These are phyloP conservation scores for Watsonalla cultraria DNA, from an alignment of 2,888 invertebrate species.

Conservation along the genomic window DNA sequence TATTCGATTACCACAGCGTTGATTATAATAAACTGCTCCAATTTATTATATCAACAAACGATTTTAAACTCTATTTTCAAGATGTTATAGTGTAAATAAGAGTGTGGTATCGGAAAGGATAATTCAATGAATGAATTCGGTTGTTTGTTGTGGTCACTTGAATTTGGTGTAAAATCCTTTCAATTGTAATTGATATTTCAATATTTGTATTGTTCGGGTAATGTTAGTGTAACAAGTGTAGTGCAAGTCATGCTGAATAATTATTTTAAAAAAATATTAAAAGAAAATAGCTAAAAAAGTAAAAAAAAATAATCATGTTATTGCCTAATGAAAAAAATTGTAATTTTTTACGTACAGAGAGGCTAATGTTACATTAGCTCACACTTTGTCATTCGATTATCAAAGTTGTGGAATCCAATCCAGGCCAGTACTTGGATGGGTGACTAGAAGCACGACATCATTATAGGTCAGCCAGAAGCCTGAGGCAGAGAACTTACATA, in stretches of 20 bases:
- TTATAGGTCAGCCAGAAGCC: no score
- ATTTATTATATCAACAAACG: not conserved
- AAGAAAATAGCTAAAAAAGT: constrained; percentile 13
- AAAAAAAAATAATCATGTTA: no score
- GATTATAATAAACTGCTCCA: constrained; percentile 3
- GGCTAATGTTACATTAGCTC: no score
- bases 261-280: no score
- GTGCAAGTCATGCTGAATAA: not conserved
- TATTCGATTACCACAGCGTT: not conserved
- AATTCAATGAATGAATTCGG: constrained; percentile 3
- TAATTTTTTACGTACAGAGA: no score
- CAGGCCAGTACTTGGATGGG: no score
- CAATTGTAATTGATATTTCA: constrained; percentile 22
- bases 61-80: constrained; percentile 2
- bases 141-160: constrained; percentile 19
- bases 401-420: no score
- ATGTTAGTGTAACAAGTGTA: not conserved
- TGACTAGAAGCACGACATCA: no score
- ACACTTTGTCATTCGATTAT: no score
- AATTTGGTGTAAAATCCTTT: constrained; percentile 20
- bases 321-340: no score
- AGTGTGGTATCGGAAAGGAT: constrained; percentile 2
- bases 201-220: constrained; percentile 9
- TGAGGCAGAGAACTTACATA: no score
- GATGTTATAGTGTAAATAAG: not conserved